A percentile compares a stretch with the other conserved stretches of the same genome.
These are phyloP conservation scores for Cyphomyrus plagiostoma DNA, from an alignment of 2,113 vertebrate species.

Conservation along the genomic window DNA sequence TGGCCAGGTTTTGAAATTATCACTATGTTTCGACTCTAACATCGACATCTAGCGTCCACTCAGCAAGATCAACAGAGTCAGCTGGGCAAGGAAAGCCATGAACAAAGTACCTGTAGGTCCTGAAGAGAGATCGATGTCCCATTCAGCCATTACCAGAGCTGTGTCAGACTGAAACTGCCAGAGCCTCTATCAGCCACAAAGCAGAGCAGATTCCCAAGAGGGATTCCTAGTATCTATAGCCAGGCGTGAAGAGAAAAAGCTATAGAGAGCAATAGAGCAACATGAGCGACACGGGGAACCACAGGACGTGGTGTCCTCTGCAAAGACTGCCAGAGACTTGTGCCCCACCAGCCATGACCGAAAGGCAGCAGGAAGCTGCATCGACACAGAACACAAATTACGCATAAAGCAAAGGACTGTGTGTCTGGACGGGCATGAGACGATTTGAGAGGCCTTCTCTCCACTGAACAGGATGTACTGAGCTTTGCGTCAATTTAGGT, in stretches of 20 bases:
- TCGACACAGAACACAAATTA: neutral
- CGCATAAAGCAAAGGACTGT: neutral
- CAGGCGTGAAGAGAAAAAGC: neutral
- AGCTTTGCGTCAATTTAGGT: neutral
- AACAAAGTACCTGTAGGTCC: no score
- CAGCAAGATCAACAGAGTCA: neutral
- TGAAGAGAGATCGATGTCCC: neutral
- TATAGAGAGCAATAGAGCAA: neutral
- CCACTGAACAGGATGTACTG: neutral
- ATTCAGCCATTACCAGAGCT: neutral
- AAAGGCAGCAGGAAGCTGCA: neutral
- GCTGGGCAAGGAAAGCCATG: neutral
- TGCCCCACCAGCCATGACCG: neutral
- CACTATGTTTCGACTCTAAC: neutral
- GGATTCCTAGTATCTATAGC: neutral
- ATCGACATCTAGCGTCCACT: no score
- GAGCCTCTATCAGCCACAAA: neutral
- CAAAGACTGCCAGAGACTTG: neutral
- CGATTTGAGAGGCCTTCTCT: neutral
- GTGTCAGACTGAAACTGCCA: neutral
- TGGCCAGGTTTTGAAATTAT: neutral
- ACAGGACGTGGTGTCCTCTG: neutral
- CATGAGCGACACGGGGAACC: neutral
- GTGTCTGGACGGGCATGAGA: neutral
- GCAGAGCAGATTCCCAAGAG: neutral